phyloP scores from a whole-genome alignment of 2,888 invertebrate species.

The Heliconius ethilla region DNA sequence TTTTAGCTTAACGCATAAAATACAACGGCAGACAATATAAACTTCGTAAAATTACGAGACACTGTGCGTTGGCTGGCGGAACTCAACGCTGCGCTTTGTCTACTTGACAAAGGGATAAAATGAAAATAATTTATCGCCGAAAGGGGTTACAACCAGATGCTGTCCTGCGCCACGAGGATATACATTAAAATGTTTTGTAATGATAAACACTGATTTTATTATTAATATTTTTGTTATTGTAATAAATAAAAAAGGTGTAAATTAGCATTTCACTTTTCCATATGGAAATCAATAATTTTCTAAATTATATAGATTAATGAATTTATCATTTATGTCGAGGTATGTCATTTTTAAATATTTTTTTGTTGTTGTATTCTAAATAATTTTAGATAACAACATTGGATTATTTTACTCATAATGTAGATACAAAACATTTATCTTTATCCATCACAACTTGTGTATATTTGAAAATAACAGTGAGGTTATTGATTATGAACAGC shows the following conservation, averaged over 20 bases:
- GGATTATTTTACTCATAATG: not conserved
- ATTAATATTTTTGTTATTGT: not conserved
- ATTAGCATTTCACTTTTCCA: not conserved
- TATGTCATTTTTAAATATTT: too few species aligned
- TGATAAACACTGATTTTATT: not conserved
- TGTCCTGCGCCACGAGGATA: too few species aligned
- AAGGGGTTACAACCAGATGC: too few species aligned
- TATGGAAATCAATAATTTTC: not conserved
- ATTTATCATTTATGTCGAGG: too few species aligned
- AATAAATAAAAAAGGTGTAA: not conserved
- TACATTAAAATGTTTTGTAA: too few species aligned
- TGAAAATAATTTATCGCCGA: not conserved
- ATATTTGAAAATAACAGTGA: conserved; percentile 38
- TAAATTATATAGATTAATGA: not conserved
- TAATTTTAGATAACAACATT: not conserved
- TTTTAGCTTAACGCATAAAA: not conserved
- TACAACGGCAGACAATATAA: not conserved
- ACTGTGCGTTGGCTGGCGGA: not conserved
- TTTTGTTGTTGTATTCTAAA: not conserved
- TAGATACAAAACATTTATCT: not conserved
- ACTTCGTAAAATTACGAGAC: not conserved
- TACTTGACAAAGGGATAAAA: not conserved
- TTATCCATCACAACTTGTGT: conserved; percentile 1
- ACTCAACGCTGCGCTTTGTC: not conserved
- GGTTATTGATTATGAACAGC: conserved; percentile 57